Evolutionary conservation across 2,113 vertebrate genomes (phyloP), one percentile per base, ranked within the genome.

Genomic region (Meriones unguiculatus): DNA sequence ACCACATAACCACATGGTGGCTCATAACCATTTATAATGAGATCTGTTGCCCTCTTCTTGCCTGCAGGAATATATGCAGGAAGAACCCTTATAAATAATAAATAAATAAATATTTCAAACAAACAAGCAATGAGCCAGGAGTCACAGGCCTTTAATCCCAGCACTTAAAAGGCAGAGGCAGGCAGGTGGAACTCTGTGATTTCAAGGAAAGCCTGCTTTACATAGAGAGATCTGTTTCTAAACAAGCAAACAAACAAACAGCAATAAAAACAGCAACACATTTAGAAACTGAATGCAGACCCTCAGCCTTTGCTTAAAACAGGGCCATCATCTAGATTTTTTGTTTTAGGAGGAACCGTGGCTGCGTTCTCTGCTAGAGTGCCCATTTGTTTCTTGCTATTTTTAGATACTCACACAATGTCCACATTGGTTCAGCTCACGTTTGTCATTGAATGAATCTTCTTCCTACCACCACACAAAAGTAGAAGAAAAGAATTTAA

Each of bases 221-320:
- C 6, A 15, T 28, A 62, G 18, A 81, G 32, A 57, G 54, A 81
- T 25, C 57, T 64, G 24, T 62, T n/a, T 84, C 57, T 62, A 84
- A 84, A 62, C 72, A 28, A 88, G 18, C 6, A 73, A n/a, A 57
- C 41, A 50, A 22, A 57, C 41, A 57, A 38, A 38, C 13, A 41
- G 25, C 35, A 65, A 20, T 67, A 30, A 86, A 67, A 86, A 32
- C 25, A 67, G n/a, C 65, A 46, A 50, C 30, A 69, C 30, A 69
- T 69, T 67, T 67, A 87, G 64, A 69, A 72, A 82, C 50, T 80
- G 46, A 90, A 73, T 75, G 41, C 32, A 90, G 28, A 38, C 38
- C 64, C 52, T 28, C 6, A 59, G 76, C 87, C 67, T 94, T 95
- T 91, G 91, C 65, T 89, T 82, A 87, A 95, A 94, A 64, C 41